Evolutionary conservation across 2,888 invertebrate genomes (phyloP).

Genomic region (Rhogogaster chlorosoma): DNA sequence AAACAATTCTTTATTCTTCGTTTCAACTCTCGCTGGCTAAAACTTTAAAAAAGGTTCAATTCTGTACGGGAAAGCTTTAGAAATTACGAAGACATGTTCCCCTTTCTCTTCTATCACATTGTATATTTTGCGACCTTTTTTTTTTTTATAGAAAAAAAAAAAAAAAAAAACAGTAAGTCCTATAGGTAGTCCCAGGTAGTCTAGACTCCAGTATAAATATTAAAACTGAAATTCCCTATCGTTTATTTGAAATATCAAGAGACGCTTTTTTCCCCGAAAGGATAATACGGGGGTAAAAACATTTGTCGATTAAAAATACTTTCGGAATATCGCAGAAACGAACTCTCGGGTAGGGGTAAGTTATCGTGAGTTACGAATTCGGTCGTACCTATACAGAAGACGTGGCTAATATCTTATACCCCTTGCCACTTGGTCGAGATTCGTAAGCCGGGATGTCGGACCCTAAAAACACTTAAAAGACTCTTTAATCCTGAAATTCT

Average conservation of each 20-base stretch:
- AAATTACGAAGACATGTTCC: no score
- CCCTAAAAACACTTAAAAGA: slow-evolving; percentile 26
- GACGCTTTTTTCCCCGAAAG: neutral
- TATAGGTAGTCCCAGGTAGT: neutral
- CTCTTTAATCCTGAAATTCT: neutral
- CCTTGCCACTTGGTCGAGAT: neutral
- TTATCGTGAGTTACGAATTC: neutral
- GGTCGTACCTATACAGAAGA: neutral
- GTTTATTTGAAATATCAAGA: neutral
- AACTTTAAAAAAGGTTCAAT: no score
- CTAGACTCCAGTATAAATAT: neutral
- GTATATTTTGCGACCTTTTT: neutral
- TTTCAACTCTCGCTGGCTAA: no score
- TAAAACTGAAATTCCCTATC: neutral
- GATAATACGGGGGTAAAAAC: neutral
- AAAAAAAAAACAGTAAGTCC: no score
- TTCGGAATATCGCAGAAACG: neutral
- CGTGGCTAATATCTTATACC: neutral
- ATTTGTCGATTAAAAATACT: neutral
- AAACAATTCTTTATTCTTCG: no score
- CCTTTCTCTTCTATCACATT: neutral
- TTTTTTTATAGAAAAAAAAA: no score
- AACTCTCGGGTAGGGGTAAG: neutral
- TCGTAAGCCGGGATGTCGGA: neutral
- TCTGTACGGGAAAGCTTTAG: no score